Evolutionary conservation across 2,797 vertebrate species (phyloP), one percentile per base, ranked within the genome.

Genomic region (Enteromius argenteus): DNA sequence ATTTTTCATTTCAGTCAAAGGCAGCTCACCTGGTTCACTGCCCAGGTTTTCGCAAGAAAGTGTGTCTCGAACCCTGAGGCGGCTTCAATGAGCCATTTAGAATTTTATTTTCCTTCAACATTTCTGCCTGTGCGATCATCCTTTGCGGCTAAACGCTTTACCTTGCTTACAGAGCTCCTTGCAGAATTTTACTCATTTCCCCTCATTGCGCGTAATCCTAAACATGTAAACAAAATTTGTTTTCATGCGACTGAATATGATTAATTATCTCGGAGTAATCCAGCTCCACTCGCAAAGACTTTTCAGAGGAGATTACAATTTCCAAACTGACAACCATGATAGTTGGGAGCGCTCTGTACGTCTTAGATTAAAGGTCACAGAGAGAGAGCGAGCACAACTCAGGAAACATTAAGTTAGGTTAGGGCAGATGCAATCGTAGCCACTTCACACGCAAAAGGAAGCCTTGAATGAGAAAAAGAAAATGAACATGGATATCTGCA

Each of bases 321-420:
- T 95, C 91, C 90, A 92, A 95, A 95, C 93, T 95, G 95, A 95
- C 95, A 96, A 95, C 91, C 95, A 92, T 95, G 94, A 93, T 95
- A 95, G 94, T 94, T 93, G 93, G 88, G 85, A 91, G 93, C 90
- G 90, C 93, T 95, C 94, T 95, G 94, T 92, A 92, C 94, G 89
- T 94, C 83, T 90, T 81, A 94, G 94, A 95, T 95, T 95, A 95
- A 95, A 95, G 95, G 94, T 96, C 94, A 95, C 91, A 92, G 91
- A 91, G 68, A 92, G 84, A 85, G 73, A 86, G 44, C 69, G 91
- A 66, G 90, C 88, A 87, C 83, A 93, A 93, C 89, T 94, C 91
- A 91, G 89, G 85, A 90, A 91, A 93, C 94, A 86, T 92, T 89
- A 69, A 72, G 91, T 93, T 91, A 93, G 93, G 91, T 94, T 93